Conservation (phyloP, 2,113 vertebrate genomes). For the Paramisgurnus dabryanus region DNA sequence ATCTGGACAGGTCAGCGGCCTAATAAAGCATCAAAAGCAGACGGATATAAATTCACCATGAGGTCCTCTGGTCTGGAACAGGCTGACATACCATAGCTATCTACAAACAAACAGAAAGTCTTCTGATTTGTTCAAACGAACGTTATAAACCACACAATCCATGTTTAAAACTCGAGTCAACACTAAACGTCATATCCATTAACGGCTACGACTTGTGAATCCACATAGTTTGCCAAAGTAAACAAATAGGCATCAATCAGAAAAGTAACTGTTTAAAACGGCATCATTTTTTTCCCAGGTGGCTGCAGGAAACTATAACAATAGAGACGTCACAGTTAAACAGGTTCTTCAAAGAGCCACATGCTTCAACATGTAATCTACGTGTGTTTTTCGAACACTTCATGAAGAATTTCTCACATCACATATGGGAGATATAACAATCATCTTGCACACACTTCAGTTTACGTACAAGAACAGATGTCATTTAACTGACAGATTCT, state of each 20-base stretch:
- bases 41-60: constrained; percentile 42
- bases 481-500: constrained; percentile 7
- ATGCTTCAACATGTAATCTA: constrained; percentile 23
- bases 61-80: constrained; percentile 32
- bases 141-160: background rate
- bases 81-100: constrained; percentile 31
- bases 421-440: background rate
- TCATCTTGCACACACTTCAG: constrained; percentile 8
- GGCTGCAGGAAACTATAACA: constrained; percentile 9
- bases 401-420: constrained; percentile 23
- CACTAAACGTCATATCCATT: background rate
- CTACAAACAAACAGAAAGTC: constrained; percentile 22
- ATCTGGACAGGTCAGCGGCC: constrained; percentile 50
- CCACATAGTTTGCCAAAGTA: constrained; percentile 11
- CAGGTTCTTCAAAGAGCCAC: constrained; percentile 31
- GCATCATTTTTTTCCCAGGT: background rate
- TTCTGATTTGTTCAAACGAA: background rate
- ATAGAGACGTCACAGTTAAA: constrained; percentile 32
- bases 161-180: background rate
- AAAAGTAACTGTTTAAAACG: constrained; percentile 14
- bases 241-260: background rate
- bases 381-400: constrained; percentile 16
- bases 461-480: constrained; percentile 1
- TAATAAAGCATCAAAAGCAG: constrained; percentile 48
- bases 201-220: background rate